Conservation (phyloP, 1,140 invertebrate genomes). For the Bombus ignitus region DNA sequence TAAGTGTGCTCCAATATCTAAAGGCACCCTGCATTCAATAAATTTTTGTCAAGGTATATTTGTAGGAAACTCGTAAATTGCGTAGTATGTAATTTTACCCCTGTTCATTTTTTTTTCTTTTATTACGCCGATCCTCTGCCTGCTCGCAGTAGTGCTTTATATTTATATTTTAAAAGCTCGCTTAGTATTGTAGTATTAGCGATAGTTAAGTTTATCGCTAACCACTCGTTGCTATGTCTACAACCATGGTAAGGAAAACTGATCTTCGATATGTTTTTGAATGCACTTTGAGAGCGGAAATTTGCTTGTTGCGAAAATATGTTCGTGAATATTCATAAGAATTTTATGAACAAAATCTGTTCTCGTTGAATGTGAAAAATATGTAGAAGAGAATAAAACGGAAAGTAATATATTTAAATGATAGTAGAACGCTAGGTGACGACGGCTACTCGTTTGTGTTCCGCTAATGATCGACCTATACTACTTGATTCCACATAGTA, state of each 20-base stretch:
- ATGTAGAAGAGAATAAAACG: not conserved
- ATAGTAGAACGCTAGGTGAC: too few relatives aligned
- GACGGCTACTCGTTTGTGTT: not conserved
- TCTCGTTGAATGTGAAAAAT: not conserved
- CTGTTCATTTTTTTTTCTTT: not conserved
- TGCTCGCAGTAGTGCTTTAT: constrained; percentile 18
- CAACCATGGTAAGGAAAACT: constrained; percentile 65
- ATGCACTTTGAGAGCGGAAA: constrained; percentile 32
- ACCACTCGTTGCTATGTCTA: constrained; percentile 61
- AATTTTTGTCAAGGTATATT: not conserved
- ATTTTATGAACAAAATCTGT: not conserved
- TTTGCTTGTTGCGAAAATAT: not conserved
- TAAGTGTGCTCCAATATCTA: constrained; percentile 13
- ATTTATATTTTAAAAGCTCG: constrained; percentile 14
- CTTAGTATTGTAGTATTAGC: constrained; percentile 33
- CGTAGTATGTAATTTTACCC: not conserved
- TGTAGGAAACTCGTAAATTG: not conserved
- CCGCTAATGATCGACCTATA: not conserved
- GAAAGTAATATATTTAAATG: not conserved
- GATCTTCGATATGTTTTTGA: constrained; percentile 31
- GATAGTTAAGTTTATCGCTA: constrained; percentile 49
- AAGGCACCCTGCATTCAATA: not conserved
- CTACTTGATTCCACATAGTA: not conserved
- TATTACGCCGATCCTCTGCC: not conserved
- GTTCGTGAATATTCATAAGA: not conserved